Evolutionary conservation across 53 echinoderm and acorn worm genomes (phyloP), one percentile per base, ranked within the genome.

Genomic region (Mesocentrotus franciscanus): DNA sequence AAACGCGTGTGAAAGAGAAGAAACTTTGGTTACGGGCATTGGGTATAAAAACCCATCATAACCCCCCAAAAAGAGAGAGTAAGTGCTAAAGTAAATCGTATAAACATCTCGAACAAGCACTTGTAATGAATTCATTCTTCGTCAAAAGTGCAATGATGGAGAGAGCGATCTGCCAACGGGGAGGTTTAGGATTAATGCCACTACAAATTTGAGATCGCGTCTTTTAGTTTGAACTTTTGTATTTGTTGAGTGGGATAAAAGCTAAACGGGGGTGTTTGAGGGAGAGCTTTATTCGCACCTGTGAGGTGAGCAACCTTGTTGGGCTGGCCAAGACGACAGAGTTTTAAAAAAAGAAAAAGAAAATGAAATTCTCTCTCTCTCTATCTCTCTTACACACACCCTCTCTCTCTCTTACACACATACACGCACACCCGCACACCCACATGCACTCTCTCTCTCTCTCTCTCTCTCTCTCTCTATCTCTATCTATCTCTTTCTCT

Each of bases 201-300:
- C 34, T 64, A 56, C 92, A 92, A 92, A 92, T 92, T 92, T 75
- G 42, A 72, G 92, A 92, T 92, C 74, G 55, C 71, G 92, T 60
- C 92, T 92, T 92, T 92, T 66, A 39, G 32, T 49, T 75, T 72
- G 34, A 42, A 56, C 9, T 20, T 18, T 92, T 64, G 2, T 66
- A 57, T 92, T 92, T 92, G 92, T 92, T 36, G 66, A 66, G 91
- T 26, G 66, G 66, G 35, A 57, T 57, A 87, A 87, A 29, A 27
- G 12, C 33, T 57, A 27, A 62, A 62, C 18, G 8, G 18, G 90
- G 33, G 64, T 91, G n/a, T 61, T 61, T 64, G 91, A 58, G 20
- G 66, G 14, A 91, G 66, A 30, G 91, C 61, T 91, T 91, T 33
- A 26, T 24, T 17, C 35, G 66, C 91, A 91, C 91, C 91, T 91